Conservation (phyloP, 2,888 invertebrate species). For the Emmelina monodactyla region DNA sequence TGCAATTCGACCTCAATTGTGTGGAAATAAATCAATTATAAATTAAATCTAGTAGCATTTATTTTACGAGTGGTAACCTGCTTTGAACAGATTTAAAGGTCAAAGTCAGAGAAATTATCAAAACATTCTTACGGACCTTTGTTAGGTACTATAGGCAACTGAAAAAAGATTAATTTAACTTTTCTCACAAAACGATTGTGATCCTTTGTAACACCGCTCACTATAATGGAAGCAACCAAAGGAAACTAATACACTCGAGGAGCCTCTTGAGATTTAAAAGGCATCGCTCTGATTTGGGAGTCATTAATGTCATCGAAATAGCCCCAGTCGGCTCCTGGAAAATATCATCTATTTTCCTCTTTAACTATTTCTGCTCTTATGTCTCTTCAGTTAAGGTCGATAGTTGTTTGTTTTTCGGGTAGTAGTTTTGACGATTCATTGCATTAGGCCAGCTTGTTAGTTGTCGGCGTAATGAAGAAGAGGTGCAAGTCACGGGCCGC, state of each 20-base stretch:
- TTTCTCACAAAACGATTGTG: background rate
- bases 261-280: conserved; percentile 36
- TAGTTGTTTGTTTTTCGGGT: conserved; percentile 14
- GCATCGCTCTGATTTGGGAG: conserved; percentile 37
- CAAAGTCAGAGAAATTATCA: no score
- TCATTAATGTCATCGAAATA: conserved; percentile 60
- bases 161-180: background rate
- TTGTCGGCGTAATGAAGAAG: conserved; percentile 49
- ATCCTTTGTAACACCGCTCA: conserved; percentile 47
- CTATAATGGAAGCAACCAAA: conserved; percentile 33
- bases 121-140: no score
- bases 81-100: no score
- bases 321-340: conserved; percentile 46
- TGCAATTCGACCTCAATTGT: no score
- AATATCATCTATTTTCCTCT: background rate
- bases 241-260: conserved; percentile 39
- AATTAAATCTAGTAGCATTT: no score
- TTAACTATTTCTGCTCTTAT: background rate
- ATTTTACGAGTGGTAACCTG: no score
- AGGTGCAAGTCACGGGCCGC: conserved; percentile 55
- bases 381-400: conserved; percentile 7
- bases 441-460: conserved; percentile 65
- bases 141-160: no score
- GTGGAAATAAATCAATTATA: no score
- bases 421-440: conserved; percentile 57